A percentile compares a stretch with the other conserved stretches of the same genome.
phyloP scores from a whole-genome alignment of 2,888 invertebrate genomes.

The Sarcophaga subvicina region DNA sequence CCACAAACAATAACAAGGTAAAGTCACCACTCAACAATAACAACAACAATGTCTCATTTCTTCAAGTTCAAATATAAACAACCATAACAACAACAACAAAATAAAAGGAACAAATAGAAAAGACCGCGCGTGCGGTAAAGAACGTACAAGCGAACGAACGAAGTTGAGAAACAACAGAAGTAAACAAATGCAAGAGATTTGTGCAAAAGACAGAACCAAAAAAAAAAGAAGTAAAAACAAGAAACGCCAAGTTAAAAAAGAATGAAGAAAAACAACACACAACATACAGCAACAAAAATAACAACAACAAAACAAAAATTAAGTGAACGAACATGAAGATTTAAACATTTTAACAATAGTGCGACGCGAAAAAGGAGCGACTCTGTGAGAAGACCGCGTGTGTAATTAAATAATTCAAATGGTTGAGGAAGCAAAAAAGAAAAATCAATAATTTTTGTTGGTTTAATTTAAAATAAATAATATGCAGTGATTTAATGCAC shows the following conservation, averaged over 20 bases:
- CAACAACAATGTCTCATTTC: not conserved
- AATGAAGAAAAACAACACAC: constrained; percentile 26
- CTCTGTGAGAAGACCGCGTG: constrained; percentile 46
- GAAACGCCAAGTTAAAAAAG: constrained; percentile 36
- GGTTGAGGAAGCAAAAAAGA: constrained; percentile 35
- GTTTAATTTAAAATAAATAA: constrained; percentile 37
- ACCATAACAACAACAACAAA: constrained; percentile 33
- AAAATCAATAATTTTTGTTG: constrained; percentile 57
- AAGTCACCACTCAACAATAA: not conserved
- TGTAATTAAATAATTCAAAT: constrained; percentile 55
- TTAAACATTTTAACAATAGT: constrained; percentile 67
- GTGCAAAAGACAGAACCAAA: constrained; percentile 60
- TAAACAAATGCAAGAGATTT: constrained; percentile 63
- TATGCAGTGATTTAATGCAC: constrained; percentile 25
- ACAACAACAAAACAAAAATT: constrained; percentile 44
- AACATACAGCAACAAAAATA: constrained; percentile 33
- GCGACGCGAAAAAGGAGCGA: constrained; percentile 64
- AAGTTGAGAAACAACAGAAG: constrained; percentile 52
- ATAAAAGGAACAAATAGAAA: constrained; percentile 53
- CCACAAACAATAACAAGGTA: not conserved
- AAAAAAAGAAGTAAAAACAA: constrained; percentile 29
- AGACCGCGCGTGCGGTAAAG: constrained; percentile 65
- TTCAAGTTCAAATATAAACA: constrained; percentile 36
- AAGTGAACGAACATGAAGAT: constrained; percentile 57
- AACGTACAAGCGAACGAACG: constrained; percentile 41